Evolutionary conservation across 2,888 invertebrate genomes (phyloP), one percentile per base, ranked within the genome.

Genomic region (Hypsopygia costalis): DNA sequence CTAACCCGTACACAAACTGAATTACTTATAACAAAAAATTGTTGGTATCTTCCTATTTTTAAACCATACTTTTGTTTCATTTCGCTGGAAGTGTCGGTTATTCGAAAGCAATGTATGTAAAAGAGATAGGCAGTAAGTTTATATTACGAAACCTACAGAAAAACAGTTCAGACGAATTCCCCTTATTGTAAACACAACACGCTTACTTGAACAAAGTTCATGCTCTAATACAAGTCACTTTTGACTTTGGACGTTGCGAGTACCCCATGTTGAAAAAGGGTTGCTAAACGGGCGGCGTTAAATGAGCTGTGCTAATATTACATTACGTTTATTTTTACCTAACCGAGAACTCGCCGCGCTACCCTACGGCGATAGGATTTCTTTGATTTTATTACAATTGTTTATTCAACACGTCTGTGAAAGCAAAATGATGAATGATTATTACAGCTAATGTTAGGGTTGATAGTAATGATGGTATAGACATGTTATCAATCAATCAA

Each of bases 261-360:
- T 52, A 46, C 32, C 16, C 32, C 20, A 32, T 32, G 49, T 46
- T 51, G 48, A 44, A 43, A 45, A 55, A 51, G 42, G 47, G 51
- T 36, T 12, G 11, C 16, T 34, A 34, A 22, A 34, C 21, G 16
- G 27, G 9, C 28, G 39, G 44, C 44, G 53, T 40, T 56, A 59
- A 66, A 65, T 66, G 58, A 68, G 53, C 56, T 57, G 49, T 55
- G 46, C 29, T 52, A 46, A 47, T 52, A 48, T 38, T 36, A 43
- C 44, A 43, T 38, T 33, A 11, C 30, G 36, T 38, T 36, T 40
- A 43, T 46, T 46, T 52, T 36, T 40, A 43, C 37, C 35, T 22
- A 36, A 34, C n/a, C 30, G 10, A 22, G 11, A 21, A 20, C 30
- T 11, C 30, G 11, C 11, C 36, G 38, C 29, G 33, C 25, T 30